These are phyloP conservation scores for Octodonta nipae DNA, from an alignment of 2,888 invertebrate genomes.

Conservation along the genomic window DNA sequence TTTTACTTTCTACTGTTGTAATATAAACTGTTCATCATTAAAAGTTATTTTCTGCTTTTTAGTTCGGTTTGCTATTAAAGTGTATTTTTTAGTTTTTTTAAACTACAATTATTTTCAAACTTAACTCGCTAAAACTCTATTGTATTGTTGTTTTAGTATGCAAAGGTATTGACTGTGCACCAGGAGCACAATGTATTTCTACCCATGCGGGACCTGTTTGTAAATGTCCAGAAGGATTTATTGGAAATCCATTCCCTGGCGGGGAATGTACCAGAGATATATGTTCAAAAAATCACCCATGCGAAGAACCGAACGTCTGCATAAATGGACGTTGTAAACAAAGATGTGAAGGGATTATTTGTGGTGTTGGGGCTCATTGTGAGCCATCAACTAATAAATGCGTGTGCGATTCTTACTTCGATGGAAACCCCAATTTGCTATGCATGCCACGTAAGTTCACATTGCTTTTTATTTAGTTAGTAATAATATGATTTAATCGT, in stretches of 20 bases:
- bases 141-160: constrained; percentile 45
- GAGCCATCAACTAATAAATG: constrained; percentile 69
- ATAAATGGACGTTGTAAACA: constrained; percentile 80
- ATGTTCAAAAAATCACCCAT: constrained; percentile 64
- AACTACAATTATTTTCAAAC: no score
- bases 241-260: constrained; percentile 85
- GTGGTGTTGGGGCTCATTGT: constrained; percentile 79
- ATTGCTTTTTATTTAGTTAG: no score
- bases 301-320: constrained; percentile 66
- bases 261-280: constrained; percentile 71
- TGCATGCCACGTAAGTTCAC: constrained; percentile 87
- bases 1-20: no score
- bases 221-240: constrained; percentile 72
- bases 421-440: constrained; percentile 76
- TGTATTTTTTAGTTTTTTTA: no score
- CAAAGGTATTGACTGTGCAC: constrained; percentile 62
- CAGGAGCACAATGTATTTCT: constrained; percentile 74
- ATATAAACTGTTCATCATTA: no score
- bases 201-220: constrained; percentile 76
- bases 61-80: no score
- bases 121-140: no score
- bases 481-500: no score
- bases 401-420: constrained; percentile 72
- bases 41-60: no score
- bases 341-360: constrained; percentile 73